Evolutionary conservation across 2,888 invertebrate genomes (phyloP).

Genomic region (Drosophila stalkeri): DNA sequence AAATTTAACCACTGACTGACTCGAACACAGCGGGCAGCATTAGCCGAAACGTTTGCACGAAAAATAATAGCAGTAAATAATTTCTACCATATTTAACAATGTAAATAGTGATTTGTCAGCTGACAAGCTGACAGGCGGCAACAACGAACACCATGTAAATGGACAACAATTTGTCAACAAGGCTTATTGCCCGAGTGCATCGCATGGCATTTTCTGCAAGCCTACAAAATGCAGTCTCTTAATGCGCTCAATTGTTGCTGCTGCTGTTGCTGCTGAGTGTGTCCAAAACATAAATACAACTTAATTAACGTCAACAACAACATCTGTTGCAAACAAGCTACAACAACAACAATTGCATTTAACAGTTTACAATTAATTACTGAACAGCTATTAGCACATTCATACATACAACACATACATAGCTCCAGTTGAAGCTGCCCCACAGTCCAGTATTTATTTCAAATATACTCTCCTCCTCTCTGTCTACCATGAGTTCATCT

Average conservation of each 20-base stretch:
- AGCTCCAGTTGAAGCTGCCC: slow-evolving; percentile 29
- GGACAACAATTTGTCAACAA: slow-evolving; percentile 70
- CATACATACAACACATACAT: not conserved
- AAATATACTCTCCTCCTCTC: slow-evolving; percentile 3
- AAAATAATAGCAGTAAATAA: slow-evolving; percentile 61
- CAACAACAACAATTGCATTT: slow-evolving; percentile 47
- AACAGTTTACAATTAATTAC: slow-evolving; percentile 76
- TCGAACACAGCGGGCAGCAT: slow-evolving; percentile 31
- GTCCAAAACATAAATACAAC: slow-evolving; percentile 77
- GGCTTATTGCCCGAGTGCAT: slow-evolving; percentile 8
- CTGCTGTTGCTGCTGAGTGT: slow-evolving; percentile 29
- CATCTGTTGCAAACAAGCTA: slow-evolving; percentile 33
- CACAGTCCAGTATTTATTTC: slow-evolving; percentile 17
- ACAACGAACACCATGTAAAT: slow-evolving; percentile 69
- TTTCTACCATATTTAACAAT: slow-evolving; percentile 68
- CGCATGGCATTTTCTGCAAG: slow-evolving; percentile 22
- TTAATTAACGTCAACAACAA: slow-evolving; percentile 66
- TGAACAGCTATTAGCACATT: slow-evolving; percentile 52
- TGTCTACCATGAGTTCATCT: not conserved
- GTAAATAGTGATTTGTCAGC: slow-evolving; percentile 73
- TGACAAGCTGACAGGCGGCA: slow-evolving; percentile 53
- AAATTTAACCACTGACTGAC: slow-evolving; percentile 38
- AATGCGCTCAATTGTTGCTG: slow-evolving; percentile 45
- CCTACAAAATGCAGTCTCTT: slow-evolving; percentile 35
- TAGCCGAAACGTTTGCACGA: slow-evolving; percentile 23